Evolutionary conservation across 2,113 vertebrate genomes (phyloP), one percentile per base, ranked within the genome.

Genomic region (Chelonoidis abingdonii): DNA sequence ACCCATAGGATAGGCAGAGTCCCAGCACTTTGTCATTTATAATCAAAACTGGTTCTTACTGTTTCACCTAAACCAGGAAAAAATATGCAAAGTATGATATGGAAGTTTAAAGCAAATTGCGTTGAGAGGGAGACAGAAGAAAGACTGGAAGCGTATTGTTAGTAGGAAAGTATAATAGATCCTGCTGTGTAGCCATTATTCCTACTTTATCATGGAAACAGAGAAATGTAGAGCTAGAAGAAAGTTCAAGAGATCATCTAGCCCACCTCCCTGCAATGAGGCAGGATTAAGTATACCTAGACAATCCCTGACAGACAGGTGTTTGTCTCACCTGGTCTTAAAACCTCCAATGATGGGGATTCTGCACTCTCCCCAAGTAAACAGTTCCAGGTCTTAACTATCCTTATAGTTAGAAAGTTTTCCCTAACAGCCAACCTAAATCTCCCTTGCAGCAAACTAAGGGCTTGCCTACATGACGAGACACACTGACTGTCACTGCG

Each of bases 11-110:
- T 12, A 90, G 35, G 69, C 84, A 89, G 87, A 94, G 59, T 57
- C 89, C 89, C 80, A 79, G n/a, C 84, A 87, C 88, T 88, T 93
- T 78, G 47, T 9, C 17, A 93, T 90, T 38, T 19, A 89, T 41
- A 94, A 89, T 44, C 47, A 81, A 29, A 87, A 90, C 49, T 25
- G 72, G 87, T 84, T 93, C 78, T 92, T 56, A 62, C 81, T 29
- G 91, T 81, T 82, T 96, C 69, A 90, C 19, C 44, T 38, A 86
- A 57, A 82, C 6, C 53, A 80, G 19, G 6, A 92, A 38, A 44
- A 19, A 19, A 76, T 78, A 91, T 24, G 53, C 38, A 22, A 62
- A 87, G 75, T 13, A 79, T 41, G 83, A 89, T 50, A 81, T 38
- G 29, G 29, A 93, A 90, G n/a, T 14, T 69, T 69, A 19, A 91